Percentiles rank a stretch among this genome's conserved stretches.
Conservation (phyloP, 2,888 invertebrate genomes). For the Apomyelois bistriatella region DNA sequence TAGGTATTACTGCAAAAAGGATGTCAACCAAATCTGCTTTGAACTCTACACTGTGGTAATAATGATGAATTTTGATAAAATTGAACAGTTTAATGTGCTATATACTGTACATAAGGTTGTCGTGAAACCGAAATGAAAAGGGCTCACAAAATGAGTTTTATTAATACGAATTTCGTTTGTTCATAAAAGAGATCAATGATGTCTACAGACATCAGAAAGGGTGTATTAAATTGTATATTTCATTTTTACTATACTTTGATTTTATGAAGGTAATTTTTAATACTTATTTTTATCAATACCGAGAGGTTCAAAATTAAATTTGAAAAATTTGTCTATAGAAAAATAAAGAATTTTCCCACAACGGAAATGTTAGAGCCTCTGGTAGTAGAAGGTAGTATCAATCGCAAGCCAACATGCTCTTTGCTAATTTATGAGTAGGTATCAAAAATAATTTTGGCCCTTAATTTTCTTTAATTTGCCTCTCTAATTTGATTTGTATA, state of each 20-base stretch:
- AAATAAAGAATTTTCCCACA: no score
- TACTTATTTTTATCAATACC: background rate
- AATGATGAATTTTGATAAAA: background rate
- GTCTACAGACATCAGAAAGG: constrained; percentile 11
- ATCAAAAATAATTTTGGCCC: no score
- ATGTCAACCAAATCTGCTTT: no score
- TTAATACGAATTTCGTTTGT: constrained; percentile 56
- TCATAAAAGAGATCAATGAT: constrained; percentile 16
- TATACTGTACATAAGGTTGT: background rate
- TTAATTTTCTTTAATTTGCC: no score
- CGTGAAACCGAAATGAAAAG: constrained; percentile 38
- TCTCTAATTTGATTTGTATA: no score
- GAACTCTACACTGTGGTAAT: no score
- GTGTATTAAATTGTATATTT: constrained; percentile 12
- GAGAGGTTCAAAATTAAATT: background rate
- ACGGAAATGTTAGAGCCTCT: no score
- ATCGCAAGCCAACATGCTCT: no score
- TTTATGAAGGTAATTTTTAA: background rate
- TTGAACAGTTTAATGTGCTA: background rate
- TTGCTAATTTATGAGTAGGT: no score
- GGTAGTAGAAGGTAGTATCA: no score
- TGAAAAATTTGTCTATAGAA: background rate
- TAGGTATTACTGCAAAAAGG: background rate
- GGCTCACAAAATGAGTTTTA: constrained; percentile 60
- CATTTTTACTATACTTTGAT: background rate